Percentiles rank a stretch among this genome's conserved stretches.
Evolutionary conservation across 2,113 vertebrate genomes (phyloP).

Genomic region (Gorsachius goisagi): DNA sequence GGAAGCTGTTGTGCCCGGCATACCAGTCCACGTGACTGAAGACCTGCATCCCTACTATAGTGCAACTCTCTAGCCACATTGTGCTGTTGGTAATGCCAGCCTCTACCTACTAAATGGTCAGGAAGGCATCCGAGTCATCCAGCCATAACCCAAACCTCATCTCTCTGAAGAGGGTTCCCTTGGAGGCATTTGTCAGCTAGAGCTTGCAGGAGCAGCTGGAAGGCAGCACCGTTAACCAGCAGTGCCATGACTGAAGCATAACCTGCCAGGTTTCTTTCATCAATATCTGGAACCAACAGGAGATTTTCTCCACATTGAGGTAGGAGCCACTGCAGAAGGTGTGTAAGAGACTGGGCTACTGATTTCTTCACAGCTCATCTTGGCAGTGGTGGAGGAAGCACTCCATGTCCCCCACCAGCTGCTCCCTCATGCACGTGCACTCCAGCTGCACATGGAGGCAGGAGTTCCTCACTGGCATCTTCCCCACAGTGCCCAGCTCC

Average conservation of each 20-base stretch:
- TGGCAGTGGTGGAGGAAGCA: neutral
- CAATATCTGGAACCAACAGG: neutral
- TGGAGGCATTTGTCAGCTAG: neutral
- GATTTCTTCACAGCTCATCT: neutral
- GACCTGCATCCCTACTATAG: neutral
- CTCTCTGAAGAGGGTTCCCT: neutral
- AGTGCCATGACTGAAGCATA: neutral
- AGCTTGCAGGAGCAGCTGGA: neutral
- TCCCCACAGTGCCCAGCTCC: neutral
- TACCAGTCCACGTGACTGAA: neutral
- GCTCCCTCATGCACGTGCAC: neutral
- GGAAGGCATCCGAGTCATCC: neutral
- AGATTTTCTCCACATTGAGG: neutral
- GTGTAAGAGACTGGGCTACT: neutral
- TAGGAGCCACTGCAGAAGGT: neutral
- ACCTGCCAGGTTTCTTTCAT: neutral
- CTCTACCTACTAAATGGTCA: neutral
- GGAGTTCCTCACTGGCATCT: neutral
- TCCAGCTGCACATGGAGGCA: neutral
- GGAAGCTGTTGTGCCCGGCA: neutral
- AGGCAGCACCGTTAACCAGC: neutral
- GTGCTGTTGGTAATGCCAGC: neutral
- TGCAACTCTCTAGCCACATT: rapidly evolving
- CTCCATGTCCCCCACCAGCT: neutral
- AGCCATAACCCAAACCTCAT: neutral